Percentiles rank a stretch among this genome's conserved stretches.
phyloP scores from a whole-genome alignment of 2,888 invertebrate species.

The Diaperis boleti region DNA sequence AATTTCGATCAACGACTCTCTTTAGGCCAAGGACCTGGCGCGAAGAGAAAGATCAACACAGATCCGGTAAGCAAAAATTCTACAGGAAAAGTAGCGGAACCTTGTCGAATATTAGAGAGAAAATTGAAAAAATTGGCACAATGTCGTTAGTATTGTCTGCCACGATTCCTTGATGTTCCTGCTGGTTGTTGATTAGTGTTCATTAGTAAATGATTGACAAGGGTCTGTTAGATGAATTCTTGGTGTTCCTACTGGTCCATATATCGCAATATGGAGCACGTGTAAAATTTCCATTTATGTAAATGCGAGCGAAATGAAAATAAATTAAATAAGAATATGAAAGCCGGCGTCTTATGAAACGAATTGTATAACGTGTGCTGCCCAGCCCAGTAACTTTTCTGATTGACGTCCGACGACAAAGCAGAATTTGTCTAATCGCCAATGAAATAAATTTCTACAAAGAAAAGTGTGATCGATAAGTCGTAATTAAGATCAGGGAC shows the following conservation, averaged over 20 bases:
- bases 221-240: background rate
- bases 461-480: slow-evolving; percentile 19
- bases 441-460: slow-evolving; percentile 4
- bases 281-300: slow-evolving; percentile 27
- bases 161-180: too few relatives aligned
- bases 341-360: slow-evolving; percentile 46
- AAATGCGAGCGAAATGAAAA: slow-evolving; percentile 46
- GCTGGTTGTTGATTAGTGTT: background rate
- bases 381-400: slow-evolving; percentile 35
- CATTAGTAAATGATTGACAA: slow-evolving; percentile 4
- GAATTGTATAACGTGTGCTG: slow-evolving; percentile 45
- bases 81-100: background rate
- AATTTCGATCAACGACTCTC: slow-evolving; percentile 16
- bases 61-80: slow-evolving; percentile 1
- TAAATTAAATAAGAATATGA: slow-evolving; percentile 46
- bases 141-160: too few relatives aligned
- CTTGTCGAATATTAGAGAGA: too few relatives aligned
- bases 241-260: background rate
- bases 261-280: background rate
- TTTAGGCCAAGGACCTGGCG: slow-evolving; percentile 25
- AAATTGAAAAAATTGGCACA: too few relatives aligned
- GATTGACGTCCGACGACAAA: slow-evolving; percentile 32
- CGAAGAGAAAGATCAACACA: too few relatives aligned
- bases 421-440: slow-evolving; percentile 20
- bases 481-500: slow-evolving; percentile 23